A percentile compares a stretch with the other conserved stretches of the same genome.
Evolutionary conservation across 2,797 vertebrate species (phyloP).

Genomic region (Zalophus californianus): DNA sequence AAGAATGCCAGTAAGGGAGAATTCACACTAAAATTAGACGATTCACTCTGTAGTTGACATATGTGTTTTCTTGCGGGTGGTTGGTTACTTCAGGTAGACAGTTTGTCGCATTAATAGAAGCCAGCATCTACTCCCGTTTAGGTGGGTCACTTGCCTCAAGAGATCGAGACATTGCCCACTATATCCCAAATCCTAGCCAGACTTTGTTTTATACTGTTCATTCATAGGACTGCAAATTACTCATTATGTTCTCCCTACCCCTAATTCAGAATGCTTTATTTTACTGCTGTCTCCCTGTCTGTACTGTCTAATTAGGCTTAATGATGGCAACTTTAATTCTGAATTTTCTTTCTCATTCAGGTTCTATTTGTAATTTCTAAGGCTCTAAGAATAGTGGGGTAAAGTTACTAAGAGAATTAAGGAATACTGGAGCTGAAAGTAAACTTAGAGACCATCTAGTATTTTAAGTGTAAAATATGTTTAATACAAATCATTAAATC

Average conservation of each 20-base stretch:
- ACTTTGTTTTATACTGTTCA: constrained; percentile 8
- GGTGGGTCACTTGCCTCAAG: not conserved
- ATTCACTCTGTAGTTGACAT: not conserved
- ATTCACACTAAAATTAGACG: not conserved
- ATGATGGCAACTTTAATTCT: constrained; percentile 54
- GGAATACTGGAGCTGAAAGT: not conserved
- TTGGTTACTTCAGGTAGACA: constrained; percentile 8
- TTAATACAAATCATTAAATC: constrained; percentile 5
- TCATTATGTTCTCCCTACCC: constrained; percentile 14
- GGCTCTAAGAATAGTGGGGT: constrained; percentile 27
- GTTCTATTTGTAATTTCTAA: constrained; percentile 64
- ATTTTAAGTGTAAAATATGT: constrained; percentile 43
- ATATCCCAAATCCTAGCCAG: not conserved
- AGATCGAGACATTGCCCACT: not conserved
- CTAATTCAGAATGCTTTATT: constrained; percentile 61
- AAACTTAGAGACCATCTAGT: not conserved
- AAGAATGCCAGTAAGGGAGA: not conserved
- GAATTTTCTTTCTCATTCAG: constrained; percentile 35
- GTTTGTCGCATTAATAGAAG: not conserved
- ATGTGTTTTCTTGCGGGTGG: not conserved
- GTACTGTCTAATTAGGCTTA: constrained; percentile 61
- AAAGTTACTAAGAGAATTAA: constrained; percentile 44
- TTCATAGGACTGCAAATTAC: not conserved
- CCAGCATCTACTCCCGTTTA: not conserved
- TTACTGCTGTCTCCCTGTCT: constrained; percentile 63